Evolutionary conservation across 2,797 vertebrate species (phyloP).

Genomic region (Takifugu rubripes): DNA sequence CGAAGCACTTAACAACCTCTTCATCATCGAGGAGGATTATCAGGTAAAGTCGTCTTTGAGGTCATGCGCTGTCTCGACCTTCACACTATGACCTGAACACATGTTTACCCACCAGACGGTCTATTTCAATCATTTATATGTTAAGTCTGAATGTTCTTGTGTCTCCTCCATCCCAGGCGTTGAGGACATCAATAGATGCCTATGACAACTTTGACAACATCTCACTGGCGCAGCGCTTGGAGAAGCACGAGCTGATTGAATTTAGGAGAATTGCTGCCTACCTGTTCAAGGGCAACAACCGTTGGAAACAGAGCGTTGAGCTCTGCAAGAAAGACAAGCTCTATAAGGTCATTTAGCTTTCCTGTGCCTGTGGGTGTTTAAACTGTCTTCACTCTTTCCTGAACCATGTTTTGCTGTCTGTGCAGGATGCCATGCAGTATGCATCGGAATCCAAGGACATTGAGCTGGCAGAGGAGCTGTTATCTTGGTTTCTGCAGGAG

Average conservation of each 20-base stretch:
- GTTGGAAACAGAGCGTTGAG: slow-evolving; percentile 99
- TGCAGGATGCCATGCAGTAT: slow-evolving; percentile 79
- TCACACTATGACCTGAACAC: no score
- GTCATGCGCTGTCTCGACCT: no score
- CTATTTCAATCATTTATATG: not conserved
- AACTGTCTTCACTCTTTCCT: not conserved
- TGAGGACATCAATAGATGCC: slow-evolving; percentile 97
- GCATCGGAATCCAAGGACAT: slow-evolving; percentile 77
- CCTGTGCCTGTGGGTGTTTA: not conserved
- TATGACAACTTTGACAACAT: slow-evolving; percentile 99
- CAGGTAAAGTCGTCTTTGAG: slow-evolving; percentile 75
- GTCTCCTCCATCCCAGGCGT: slow-evolving; percentile 73
- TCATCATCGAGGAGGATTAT: slow-evolving; percentile 98
- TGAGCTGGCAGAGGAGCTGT: slow-evolving; percentile 89
- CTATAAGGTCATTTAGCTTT: slow-evolving; percentile 85
- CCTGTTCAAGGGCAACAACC: slow-evolving; percentile 99
- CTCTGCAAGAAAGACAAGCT: slow-evolving; percentile 98
- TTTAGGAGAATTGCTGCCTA: slow-evolving; percentile 98
- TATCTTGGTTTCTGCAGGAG: slow-evolving; percentile 95
- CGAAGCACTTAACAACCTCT: slow-evolving; percentile 98
- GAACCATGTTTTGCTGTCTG: slow-evolving; percentile 3
- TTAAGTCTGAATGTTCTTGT: not conserved
- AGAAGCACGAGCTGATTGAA: slow-evolving; percentile 97
- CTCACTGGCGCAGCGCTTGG: slow-evolving; percentile 93
- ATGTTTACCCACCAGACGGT: rapidly evolving